phyloP scores from a whole-genome alignment of 2,797 vertebrate genomes.

The Cryptoblepharus egeriae region DNA sequence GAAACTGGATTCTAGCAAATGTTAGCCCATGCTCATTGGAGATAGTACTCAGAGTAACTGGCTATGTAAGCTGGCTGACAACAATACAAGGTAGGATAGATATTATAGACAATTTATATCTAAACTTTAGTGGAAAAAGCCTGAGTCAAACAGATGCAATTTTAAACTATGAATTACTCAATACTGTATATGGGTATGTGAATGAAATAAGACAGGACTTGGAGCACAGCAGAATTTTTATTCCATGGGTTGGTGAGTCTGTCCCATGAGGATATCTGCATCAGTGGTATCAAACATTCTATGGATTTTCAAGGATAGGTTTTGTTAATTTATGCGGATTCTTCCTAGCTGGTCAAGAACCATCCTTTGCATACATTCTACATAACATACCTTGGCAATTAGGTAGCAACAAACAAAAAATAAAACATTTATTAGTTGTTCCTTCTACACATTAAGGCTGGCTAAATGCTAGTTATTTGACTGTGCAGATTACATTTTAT shows the following conservation, averaged over 20 bases:
- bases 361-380: constrained; percentile 6
- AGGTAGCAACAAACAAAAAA: constrained; percentile 20
- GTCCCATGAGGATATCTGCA: constrained; percentile 19
- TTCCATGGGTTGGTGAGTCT: constrained; percentile 23
- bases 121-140: not conserved
- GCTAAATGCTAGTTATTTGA: constrained; percentile 60
- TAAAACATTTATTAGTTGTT: constrained; percentile 20
- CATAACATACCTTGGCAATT: constrained; percentile 23
- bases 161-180: constrained; percentile 8
- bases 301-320: constrained; percentile 35
- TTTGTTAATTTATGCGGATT: constrained; percentile 14
- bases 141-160: not conserved
- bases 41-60: constrained; percentile 3
- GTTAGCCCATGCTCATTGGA: constrained; percentile 42
- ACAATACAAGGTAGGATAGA: constrained; percentile 15
- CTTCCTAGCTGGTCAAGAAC: constrained; percentile 18
- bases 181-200: not conserved
- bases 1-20: constrained; percentile 53
- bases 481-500: constrained; percentile 46
- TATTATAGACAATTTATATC: constrained; percentile 1
- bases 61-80: constrained; percentile 8
- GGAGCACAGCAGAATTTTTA: constrained; percentile 27
- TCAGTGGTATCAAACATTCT: constrained; percentile 1
- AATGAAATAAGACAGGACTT: constrained; percentile 23
- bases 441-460: constrained; percentile 68